A percentile compares a stretch with the other conserved stretches of the same genome.
Conservation (phyloP, 1,140 invertebrate species). For the Chironomus striatipennis region DNA sequence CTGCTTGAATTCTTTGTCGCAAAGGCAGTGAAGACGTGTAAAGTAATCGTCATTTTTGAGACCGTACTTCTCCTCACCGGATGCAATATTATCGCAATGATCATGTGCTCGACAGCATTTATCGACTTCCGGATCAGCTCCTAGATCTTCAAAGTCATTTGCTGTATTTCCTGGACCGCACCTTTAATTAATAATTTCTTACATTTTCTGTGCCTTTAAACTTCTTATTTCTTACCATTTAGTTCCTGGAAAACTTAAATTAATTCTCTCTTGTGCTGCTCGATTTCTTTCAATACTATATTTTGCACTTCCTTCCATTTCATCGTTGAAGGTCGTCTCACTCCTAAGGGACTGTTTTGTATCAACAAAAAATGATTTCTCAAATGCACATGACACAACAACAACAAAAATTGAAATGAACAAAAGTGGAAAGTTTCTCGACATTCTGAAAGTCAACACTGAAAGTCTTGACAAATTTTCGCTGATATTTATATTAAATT, state of each 20-base stretch:
- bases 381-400: neutral
- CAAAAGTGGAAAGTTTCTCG: neutral
- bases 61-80: constrained; percentile 48
- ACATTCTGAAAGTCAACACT: too few relatives aligned
- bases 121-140: constrained; percentile 54
- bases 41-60: constrained; percentile 54
- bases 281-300: neutral
- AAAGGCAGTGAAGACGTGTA: constrained; percentile 54
- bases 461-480: too few relatives aligned
- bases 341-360: neutral
- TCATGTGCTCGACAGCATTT: constrained; percentile 71
- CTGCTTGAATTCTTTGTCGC: constrained; percentile 56
- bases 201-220: neutral
- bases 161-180: constrained; percentile 67
- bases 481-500: too few relatives aligned
- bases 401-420: neutral
- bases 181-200: neutral
- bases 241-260: constrained; percentile 42
- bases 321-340: neutral
- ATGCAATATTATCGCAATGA: constrained; percentile 56
- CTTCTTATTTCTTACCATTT: constrained; percentile 42
- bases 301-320: neutral
- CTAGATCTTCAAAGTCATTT: constrained; percentile 57
- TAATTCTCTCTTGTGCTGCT: neutral
- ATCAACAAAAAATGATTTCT: neutral